A percentile compares a stretch with the other conserved stretches of the same genome.
phyloP scores from a whole-genome alignment of 1,140 invertebrate species.

The Colletes gigas region DNA sequence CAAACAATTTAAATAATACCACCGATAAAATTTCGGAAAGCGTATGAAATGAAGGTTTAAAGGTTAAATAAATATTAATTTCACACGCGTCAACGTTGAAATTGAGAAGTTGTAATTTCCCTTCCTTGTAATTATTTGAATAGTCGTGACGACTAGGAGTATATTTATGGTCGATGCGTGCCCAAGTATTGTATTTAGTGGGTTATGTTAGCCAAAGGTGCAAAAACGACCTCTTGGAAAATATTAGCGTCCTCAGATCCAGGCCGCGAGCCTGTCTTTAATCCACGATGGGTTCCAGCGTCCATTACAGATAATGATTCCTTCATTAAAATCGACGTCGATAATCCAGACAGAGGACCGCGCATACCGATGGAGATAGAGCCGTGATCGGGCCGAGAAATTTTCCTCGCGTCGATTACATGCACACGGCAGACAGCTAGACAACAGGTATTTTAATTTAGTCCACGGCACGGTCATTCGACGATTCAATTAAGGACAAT shows the following conservation, averaged over 20 bases:
- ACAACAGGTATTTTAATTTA: slow-evolving; percentile 60
- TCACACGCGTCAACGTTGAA: too few relatives aligned
- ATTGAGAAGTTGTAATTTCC: too few relatives aligned
- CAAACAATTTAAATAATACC: too few relatives aligned
- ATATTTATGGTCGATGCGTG: too few relatives aligned
- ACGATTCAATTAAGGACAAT: slow-evolving; percentile 60
- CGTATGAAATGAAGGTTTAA: too few relatives aligned
- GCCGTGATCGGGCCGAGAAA: slow-evolving; percentile 27
- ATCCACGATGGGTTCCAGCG: background rate
- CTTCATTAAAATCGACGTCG: slow-evolving; percentile 11
- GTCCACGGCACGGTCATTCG: slow-evolving; percentile 35
- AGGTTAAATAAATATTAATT: too few relatives aligned
- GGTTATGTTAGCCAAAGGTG: too few relatives aligned
- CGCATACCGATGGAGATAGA: slow-evolving; percentile 21
- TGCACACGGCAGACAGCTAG: background rate
- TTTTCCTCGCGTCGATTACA: slow-evolving; percentile 40
- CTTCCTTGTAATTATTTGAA: too few relatives aligned
- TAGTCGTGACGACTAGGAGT: too few relatives aligned
- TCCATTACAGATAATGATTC: slow-evolving; percentile 40
- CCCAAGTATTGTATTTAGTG: too few relatives aligned
- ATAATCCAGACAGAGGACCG: background rate
- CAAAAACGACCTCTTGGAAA: too few relatives aligned
- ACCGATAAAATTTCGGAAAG: too few relatives aligned
- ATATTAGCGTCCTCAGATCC: background rate
- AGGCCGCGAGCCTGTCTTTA: background rate